phyloP scores from a whole-genome alignment of 1,140 invertebrate species.

The Pinna nobilis region DNA sequence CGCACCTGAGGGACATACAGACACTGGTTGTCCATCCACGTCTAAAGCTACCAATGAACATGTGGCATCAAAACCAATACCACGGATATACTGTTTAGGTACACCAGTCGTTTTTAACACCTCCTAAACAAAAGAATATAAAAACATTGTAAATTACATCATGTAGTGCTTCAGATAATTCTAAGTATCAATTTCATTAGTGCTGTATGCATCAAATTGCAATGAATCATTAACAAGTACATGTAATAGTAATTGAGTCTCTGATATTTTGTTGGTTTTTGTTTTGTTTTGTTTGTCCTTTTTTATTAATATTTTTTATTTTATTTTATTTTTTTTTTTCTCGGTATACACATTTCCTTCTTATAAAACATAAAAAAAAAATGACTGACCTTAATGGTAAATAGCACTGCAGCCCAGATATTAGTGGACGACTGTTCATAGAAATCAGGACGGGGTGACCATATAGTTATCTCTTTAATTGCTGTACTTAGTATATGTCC shows the following conservation, averaged over 20 bases:
- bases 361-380: background rate
- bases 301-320: too few species aligned
- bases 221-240: too few species aligned
- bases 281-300: too few species aligned
- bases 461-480: constrained; percentile 83
- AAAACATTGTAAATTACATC: too few species aligned
- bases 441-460: constrained; percentile 84
- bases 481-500: constrained; percentile 82
- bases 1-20: constrained; percentile 83
- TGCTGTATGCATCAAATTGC: too few species aligned
- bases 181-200: background rate
- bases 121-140: constrained; percentile 40
- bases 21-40: constrained; percentile 81
- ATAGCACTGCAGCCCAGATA: constrained; percentile 87
- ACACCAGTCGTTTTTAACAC: constrained; percentile 61
- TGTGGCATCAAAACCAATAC: constrained; percentile 96
- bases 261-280: too few species aligned
- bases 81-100: constrained; percentile 80
- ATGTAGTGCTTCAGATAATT: background rate
- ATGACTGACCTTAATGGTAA: constrained; percentile 81
- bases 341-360: too few species aligned
- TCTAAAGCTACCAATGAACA: constrained; percentile 93
- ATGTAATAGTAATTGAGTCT: too few species aligned
- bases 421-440: constrained; percentile 96
- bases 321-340: too few species aligned